These are phyloP conservation scores for Ictidomys tridecemlineatus DNA, from an alignment of 2,113 vertebrate genomes.

Conservation along the genomic window DNA sequence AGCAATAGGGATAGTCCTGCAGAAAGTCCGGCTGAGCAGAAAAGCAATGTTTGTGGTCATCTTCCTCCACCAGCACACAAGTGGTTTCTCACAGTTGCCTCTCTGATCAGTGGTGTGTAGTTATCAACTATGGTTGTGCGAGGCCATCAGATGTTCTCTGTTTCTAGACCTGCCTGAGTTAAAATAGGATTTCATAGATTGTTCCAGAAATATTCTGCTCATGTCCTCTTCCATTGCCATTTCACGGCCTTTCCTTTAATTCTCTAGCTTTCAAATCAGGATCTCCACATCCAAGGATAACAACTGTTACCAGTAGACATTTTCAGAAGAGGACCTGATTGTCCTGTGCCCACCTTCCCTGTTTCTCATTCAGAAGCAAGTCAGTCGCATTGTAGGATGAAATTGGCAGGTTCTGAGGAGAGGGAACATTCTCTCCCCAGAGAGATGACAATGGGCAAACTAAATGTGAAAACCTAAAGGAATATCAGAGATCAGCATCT, in stretches of 20 bases:
- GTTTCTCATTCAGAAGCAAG: neutral
- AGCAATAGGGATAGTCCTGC: neutral
- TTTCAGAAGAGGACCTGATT: neutral
- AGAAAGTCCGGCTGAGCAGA: neutral
- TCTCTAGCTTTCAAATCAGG: neutral
- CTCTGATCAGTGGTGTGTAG: neutral
- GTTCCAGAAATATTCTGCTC: neutral
- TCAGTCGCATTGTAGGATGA: neutral
- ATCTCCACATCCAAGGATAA: neutral
- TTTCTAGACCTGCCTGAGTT: neutral
- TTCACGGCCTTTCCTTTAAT: neutral
- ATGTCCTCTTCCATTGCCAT: neutral
- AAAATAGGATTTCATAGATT: neutral
- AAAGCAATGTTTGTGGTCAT: neutral
- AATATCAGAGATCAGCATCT: neutral
- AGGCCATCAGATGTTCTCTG: neutral
- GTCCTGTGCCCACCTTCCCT: neutral
- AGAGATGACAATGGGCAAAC: neutral
- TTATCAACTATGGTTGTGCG: neutral
- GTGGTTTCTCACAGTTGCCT: neutral
- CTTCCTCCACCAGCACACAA: neutral
- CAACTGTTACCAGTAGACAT: neutral
- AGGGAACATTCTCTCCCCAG: neutral
- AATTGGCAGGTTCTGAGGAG: fast-evolving
- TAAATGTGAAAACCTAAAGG: neutral